These are phyloP conservation scores for Lutra lutra DNA, from an alignment of 2,797 vertebrate species.

Conservation along the genomic window DNA sequence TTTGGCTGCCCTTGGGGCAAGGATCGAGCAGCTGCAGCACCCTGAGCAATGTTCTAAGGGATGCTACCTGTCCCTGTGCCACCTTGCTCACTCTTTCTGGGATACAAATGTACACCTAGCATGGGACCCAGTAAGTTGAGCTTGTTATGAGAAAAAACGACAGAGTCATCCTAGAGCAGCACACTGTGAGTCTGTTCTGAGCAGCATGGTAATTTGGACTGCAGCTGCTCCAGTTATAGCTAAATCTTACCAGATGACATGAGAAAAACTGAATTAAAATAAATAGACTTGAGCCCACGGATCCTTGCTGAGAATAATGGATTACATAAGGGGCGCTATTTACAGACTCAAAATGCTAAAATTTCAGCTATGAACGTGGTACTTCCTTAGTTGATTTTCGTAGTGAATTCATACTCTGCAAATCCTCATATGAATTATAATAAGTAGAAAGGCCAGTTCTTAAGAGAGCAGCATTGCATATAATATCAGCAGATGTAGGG, in stretches of 20 bases:
- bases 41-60: background rate
- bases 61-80: background rate
- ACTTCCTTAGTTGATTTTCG: slow-evolving; percentile 6
- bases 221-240: slow-evolving; percentile 71
- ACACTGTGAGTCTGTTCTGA: slow-evolving; percentile 39
- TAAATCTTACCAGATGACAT: slow-evolving; percentile 85
- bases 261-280: slow-evolving; percentile 74
- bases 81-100: background rate
- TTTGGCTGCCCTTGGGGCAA: slow-evolving; percentile 70
- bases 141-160: background rate
- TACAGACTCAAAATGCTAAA: slow-evolving; percentile 9
- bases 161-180: background rate
- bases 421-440: background rate
- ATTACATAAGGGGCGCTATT: slow-evolving; percentile 57
- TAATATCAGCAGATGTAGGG: background rate
- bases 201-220: slow-evolving; percentile 70
- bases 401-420: slow-evolving; percentile 23
- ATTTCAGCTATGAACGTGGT: background rate
- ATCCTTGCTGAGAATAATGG: slow-evolving; percentile 74
- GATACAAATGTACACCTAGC: background rate
- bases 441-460: slow-evolving; percentile 32
- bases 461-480: background rate
- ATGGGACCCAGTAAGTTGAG: background rate
- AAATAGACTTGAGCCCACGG: slow-evolving; percentile 72
- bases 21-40: slow-evolving; percentile 54